Base-by-base conservation (phyloP, 2,888 invertebrate genomes). In the Venustoraphidia nigricollis region DNA sequence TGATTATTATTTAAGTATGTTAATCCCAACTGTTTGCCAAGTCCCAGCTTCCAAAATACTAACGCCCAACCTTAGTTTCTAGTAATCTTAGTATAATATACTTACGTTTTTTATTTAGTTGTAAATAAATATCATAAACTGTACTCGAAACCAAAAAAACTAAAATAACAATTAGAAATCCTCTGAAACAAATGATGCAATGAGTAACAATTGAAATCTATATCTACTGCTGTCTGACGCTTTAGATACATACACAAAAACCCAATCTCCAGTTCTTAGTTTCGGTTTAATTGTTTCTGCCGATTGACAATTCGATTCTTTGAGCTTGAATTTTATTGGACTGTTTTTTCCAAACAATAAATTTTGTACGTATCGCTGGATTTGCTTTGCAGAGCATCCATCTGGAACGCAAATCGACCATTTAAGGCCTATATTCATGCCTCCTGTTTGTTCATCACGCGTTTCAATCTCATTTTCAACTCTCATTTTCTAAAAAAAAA, bases 91-190 rank as follows among this genome's bases (percentile, higher is more conserved):
- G 4, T 17, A 27, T 45, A 37, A 10, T 17, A 45, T 13, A 45
- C 37, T 51, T 55, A 57, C 57, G 41, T 50, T 50, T 44, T 2
- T 52, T 37, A 2, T 36, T 43, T 38, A 54, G 50, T 40, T 51
- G 44, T 8, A 53, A 17, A 34, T 44, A 51, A 8, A 51, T 11
- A 50, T 57, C 56, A 17, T 55, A 57, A n/a, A 48, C 36, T 34
- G 57, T 56, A 40, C 54, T 54, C 3, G 49, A 13, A 13, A 55
- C 9, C 10, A 54, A 50, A n/a, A 56, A 45, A 10, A 41, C 27
- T 6, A 11, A 14, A 10, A 46, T n/a, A 34, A 36, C 27, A 13
- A 41, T 41, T 35, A 34, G 13, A 34, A 46, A 9, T 5, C 40
- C 41, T 34, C 46, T 46, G 13, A 46, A 46, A 46, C 8, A 34